Percentiles rank a stretch among this genome's conserved stretches.
These are phyloP conservation scores for Hydrozoanthus tunicans DNA, from an alignment of 64 coral and sea anemone species.

Conservation along the genomic window DNA sequence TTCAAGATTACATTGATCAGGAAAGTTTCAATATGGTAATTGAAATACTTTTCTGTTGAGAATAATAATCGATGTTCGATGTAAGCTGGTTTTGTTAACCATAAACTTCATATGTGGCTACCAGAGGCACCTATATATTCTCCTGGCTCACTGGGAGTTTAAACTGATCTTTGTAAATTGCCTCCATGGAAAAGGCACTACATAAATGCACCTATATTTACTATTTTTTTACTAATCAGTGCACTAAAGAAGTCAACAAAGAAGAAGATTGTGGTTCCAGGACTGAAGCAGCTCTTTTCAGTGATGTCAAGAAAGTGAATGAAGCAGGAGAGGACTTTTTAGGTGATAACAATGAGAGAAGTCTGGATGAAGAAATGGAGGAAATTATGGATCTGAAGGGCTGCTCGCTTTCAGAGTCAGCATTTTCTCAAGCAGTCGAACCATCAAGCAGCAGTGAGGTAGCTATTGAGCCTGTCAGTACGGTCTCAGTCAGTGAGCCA, in stretches of 20 bases:
- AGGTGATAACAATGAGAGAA: slow-evolving; percentile 66
- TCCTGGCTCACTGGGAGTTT: too few relatives aligned
- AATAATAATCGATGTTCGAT: too few relatives aligned
- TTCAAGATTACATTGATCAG: too few relatives aligned
- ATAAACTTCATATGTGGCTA: too few relatives aligned
- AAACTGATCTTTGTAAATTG: too few relatives aligned
- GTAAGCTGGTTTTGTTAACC: too few relatives aligned
- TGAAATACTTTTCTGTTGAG: too few relatives aligned
- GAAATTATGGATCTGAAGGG: slow-evolving; percentile 70
- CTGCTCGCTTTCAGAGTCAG: slow-evolving; percentile 54
- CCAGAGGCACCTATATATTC: too few relatives aligned
- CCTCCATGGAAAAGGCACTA: too few relatives aligned
- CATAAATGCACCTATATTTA: too few relatives aligned
- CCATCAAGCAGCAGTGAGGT: not conserved
- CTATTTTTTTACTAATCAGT: not conserved
- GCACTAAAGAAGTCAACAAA: not conserved
- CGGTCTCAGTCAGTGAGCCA: not conserved
- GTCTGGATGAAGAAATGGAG: slow-evolving; percentile 76
- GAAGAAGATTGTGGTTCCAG: not conserved
- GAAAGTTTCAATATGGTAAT: too few relatives aligned
- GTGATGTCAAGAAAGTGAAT: not conserved
- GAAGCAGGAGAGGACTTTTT: slow-evolving; percentile 58
- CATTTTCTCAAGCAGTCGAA: not conserved
- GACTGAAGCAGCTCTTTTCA: not conserved
- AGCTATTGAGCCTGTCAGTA: not conserved